Evolutionary conservation across 1,140 invertebrate genomes (phyloP).

Genomic region (Mactra quadrangularis): DNA sequence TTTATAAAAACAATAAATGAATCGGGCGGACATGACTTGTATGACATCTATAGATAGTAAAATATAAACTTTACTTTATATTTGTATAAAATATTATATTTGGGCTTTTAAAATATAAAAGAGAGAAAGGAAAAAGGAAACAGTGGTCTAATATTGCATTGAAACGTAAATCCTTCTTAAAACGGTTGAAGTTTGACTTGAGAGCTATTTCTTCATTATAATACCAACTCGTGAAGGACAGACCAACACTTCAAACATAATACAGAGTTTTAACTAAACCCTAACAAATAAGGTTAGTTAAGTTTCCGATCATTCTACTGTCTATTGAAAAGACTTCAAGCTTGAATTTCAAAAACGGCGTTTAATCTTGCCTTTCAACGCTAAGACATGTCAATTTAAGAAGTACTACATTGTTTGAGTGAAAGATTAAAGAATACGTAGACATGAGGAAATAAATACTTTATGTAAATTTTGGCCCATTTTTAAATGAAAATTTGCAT

Average conservation of each 20-base stretch:
- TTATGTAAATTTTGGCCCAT: constrained; percentile 48
- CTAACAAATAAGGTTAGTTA: constrained; percentile 24
- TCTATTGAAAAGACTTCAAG: constrained; percentile 24
- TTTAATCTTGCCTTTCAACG: constrained; percentile 34
- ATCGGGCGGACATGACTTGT: too few relatives aligned
- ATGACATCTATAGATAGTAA: too few relatives aligned
- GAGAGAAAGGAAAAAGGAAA: too few relatives aligned
- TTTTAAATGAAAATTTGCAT: constrained; percentile 41
- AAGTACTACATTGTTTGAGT: constrained; percentile 24
- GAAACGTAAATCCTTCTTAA: too few relatives aligned
- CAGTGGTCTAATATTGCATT: too few relatives aligned
- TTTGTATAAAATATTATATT: too few relatives aligned
- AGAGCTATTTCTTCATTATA: too few relatives aligned
- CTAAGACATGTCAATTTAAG: constrained; percentile 34
- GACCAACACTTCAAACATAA: neutral
- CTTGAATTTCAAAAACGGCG: constrained; percentile 20
- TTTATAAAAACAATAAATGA: too few relatives aligned
- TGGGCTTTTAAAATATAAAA: too few relatives aligned
- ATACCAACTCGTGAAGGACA: too few relatives aligned
- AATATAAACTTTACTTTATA: too few relatives aligned
- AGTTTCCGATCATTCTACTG: constrained; percentile 24
- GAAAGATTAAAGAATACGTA: constrained; percentile 36
- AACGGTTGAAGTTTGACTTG: too few relatives aligned
- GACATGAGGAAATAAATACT: constrained; percentile 44
- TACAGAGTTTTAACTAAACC: neutral